Conservation (phyloP, 2,888 invertebrate genomes). For the Stegana nigrithorax region DNA sequence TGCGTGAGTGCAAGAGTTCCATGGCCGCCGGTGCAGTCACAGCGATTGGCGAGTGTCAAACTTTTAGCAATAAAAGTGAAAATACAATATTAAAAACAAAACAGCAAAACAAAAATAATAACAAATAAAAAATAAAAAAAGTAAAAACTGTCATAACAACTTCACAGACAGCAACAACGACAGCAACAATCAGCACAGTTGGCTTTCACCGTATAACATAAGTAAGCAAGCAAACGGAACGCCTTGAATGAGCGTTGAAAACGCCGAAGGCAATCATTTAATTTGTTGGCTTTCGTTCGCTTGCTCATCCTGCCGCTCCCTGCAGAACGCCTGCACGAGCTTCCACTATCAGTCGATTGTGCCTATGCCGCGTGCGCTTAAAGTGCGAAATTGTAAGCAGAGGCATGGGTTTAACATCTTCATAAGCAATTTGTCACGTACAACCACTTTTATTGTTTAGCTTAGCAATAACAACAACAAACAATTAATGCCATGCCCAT, state of each 20-base stretch:
- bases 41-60: too few relatives aligned
- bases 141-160: too few relatives aligned
- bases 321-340: too few relatives aligned
- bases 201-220: background rate
- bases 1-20: too few relatives aligned
- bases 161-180: too few relatives aligned
- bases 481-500: conserved; percentile 13
- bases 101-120: background rate
- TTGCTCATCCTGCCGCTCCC: too few relatives aligned
- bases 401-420: conserved; percentile 66
- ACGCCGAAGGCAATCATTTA: conserved; percentile 50
- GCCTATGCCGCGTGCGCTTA: too few relatives aligned
- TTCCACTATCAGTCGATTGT: too few relatives aligned
- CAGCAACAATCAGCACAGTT: too few relatives aligned
- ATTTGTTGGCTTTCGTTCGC: conserved; percentile 34
- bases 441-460: conserved; percentile 60
- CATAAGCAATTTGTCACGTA: conserved; percentile 69
- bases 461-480: conserved; percentile 32
- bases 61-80: conserved; percentile 40
- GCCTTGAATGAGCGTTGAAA: conserved; percentile 19
- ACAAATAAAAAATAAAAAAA: too few relatives aligned
- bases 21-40: too few relatives aligned
- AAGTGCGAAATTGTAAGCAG: conserved; percentile 36
- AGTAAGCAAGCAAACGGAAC: background rate
- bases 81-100: background rate